phyloP scores from a whole-genome alignment of 2,888 invertebrate species.

The Galeopsomyia nigrocyanea region DNA sequence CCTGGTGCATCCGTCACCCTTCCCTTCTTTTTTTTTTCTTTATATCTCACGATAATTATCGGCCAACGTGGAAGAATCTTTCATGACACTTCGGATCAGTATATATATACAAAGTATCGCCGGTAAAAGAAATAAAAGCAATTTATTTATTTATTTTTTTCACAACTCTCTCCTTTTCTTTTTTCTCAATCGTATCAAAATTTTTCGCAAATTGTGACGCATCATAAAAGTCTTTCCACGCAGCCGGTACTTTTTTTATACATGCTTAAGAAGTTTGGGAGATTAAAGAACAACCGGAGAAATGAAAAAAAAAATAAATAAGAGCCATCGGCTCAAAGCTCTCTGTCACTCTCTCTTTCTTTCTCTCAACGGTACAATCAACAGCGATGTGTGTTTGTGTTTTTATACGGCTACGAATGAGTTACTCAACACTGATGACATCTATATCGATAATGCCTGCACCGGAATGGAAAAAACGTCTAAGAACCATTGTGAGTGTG shows the following conservation, averaged over 20 bases:
- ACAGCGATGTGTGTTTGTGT: conserved; percentile 51
- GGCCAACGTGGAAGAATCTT: conserved; percentile 38
- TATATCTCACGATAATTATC: conserved; percentile 10
- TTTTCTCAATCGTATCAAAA: conserved; percentile 7
- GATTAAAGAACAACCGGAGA: conserved; percentile 59
- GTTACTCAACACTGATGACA: conserved; percentile 63
- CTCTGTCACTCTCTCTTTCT: conserved; percentile 61
- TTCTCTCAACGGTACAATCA: conserved; percentile 54
- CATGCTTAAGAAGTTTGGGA: conserved; percentile 50
- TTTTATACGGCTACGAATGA: conserved; percentile 31
- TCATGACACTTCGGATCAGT: conserved; percentile 1
- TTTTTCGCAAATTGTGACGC: neutral
- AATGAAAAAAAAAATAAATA: conserved; percentile 67
- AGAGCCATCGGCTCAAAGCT: conserved; percentile 62
- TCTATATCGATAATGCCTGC: conserved; percentile 54
- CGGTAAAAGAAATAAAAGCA: conserved; percentile 16
- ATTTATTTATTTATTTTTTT: neutral
- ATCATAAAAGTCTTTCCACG: conserved; percentile 36
- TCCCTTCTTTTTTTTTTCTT: conserved; percentile 48
- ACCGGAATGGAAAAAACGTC: conserved; percentile 62
- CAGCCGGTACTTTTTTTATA: conserved; percentile 38
- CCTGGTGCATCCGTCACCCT: conserved; percentile 52
- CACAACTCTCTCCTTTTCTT: neutral
- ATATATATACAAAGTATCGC: too few relatives aligned
- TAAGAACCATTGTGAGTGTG: conserved; percentile 56